Evolutionary conservation across 2,888 invertebrate species (phyloP).

Genomic region (Trimorus sp.): DNA sequence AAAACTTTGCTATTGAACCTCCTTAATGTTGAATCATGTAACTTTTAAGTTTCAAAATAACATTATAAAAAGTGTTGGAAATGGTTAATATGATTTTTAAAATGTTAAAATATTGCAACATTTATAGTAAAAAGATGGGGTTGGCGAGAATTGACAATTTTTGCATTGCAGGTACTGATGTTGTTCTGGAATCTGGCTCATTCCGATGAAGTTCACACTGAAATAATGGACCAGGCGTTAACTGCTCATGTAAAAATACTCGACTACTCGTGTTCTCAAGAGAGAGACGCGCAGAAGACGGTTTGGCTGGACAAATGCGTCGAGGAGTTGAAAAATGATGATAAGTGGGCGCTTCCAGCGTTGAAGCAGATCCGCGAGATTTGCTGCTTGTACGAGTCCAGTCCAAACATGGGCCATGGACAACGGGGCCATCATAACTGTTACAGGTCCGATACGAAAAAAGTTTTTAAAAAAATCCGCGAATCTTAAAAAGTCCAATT

Average conservation of each 20-base stretch:
- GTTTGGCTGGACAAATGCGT: constrained; percentile 98
- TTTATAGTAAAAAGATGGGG: too few relatives aligned
- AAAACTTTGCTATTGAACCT: too few relatives aligned
- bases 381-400: constrained; percentile 95
- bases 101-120: too few relatives aligned
- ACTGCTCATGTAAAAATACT: constrained; percentile 98
- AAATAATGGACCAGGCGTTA: constrained; percentile 98
- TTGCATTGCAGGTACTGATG: constrained; percentile 87
- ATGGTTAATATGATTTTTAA: too few relatives aligned
- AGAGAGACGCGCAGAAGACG: constrained; percentile 97
- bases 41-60: too few relatives aligned
- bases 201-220: constrained; percentile 97
- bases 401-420: constrained; percentile 85
- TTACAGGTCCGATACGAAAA: constrained; percentile 84
- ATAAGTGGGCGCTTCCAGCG: constrained; percentile 96
- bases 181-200: constrained; percentile 98
- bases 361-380: constrained; percentile 98
- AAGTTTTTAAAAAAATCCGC: too few relatives aligned
- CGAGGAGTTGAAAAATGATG: constrained; percentile 94
- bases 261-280: constrained; percentile 98
- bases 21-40: too few relatives aligned
- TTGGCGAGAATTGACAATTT: not conserved
- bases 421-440: constrained; percentile 84
- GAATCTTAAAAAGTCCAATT: too few relatives aligned
- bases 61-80: too few relatives aligned